Conservation (phyloP, 2,888 invertebrate species). For the Lissocephala sabroskyi region DNA sequence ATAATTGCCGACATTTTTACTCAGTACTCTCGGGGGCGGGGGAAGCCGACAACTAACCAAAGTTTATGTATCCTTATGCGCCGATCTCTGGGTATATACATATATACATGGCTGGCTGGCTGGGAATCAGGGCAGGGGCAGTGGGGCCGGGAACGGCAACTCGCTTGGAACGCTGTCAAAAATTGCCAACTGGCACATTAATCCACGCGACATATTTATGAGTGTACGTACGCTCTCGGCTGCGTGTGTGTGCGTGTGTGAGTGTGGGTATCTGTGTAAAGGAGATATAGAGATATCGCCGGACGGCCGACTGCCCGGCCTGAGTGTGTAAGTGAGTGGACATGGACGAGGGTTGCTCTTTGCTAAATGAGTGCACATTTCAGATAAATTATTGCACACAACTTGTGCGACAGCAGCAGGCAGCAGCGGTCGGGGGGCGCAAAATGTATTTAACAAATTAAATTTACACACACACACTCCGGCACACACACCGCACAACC, state of each 20-base stretch:
- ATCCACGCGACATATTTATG: conserved; percentile 67
- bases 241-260: conserved; percentile 19
- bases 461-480: conserved; percentile 46
- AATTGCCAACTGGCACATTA: conserved; percentile 67
- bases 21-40: background rate
- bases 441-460: conserved; percentile 62
- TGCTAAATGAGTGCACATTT: conserved; percentile 61
- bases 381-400: conserved; percentile 68
- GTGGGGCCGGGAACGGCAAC: conserved; percentile 14
- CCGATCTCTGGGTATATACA: background rate
- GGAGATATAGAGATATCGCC: conserved; percentile 65
- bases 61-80: background rate
- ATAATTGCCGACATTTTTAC: conserved; percentile 5
- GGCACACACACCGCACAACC: conserved; percentile 4
- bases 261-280: conserved; percentile 15
- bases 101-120: background rate
- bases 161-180: conserved; percentile 58
- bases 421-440: conserved; percentile 34
- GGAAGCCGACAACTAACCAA: background rate
- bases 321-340: conserved; percentile 12
- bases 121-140: background rate
- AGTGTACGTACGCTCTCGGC: conserved; percentile 29
- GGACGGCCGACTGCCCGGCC: background rate
- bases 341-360: conserved; percentile 57
- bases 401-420: conserved; percentile 43